Evolutionary conservation across 2,113 vertebrate species (phyloP).

Genomic region (Leptocoma aspasia): DNA sequence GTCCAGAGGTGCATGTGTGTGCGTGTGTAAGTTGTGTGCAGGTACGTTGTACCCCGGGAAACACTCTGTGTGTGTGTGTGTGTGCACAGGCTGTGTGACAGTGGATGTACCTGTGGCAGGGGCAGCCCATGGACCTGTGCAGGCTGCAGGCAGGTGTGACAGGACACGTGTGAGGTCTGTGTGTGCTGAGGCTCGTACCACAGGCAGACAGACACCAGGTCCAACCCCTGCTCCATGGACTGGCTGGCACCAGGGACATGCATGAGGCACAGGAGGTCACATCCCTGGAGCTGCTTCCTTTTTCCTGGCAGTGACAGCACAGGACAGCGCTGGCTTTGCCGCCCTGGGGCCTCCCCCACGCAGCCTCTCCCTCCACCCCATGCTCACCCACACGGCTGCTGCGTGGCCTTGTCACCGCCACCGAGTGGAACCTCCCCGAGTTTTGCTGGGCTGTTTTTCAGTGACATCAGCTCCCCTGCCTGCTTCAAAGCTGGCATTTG

Average conservation of each 20-base stretch:
- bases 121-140: fast-evolving
- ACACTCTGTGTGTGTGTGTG: neutral
- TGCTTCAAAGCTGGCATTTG: neutral
- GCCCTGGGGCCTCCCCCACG: fast-evolving
- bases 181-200: neutral
- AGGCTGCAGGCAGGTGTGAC: neutral
- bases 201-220: neutral
- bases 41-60: fast-evolving
- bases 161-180: fast-evolving
- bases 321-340: fast-evolving
- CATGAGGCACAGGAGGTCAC: neutral
- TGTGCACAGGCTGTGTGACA: neutral
- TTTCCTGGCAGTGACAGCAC: neutral
- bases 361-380: neutral
- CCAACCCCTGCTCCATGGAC: fast-evolving
- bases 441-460: neutral
- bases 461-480: neutral
- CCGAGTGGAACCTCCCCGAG: neutral
- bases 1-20: neutral
- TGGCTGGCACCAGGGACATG: fast-evolving
- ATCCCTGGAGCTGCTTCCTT: neutral
- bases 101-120: neutral
- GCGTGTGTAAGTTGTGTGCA: fast-evolving
- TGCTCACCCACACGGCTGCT: neutral
- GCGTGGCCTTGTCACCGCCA: neutral